Conservation (phyloP, 2,797 vertebrate species). For the Apodemus agrarius region DNA sequence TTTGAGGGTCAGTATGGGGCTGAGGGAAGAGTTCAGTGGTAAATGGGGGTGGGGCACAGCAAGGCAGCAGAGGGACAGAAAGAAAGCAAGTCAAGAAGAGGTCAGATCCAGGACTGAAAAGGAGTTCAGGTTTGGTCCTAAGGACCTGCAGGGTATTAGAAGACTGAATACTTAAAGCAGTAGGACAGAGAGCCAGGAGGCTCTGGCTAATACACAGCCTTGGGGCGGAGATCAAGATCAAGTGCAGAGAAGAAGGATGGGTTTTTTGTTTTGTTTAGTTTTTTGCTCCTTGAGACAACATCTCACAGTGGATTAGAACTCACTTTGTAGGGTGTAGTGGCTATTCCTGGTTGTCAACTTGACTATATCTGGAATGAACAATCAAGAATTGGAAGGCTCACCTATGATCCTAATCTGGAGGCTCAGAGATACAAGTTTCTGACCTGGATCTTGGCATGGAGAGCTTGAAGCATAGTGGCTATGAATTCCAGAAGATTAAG, state of each 20-base stretch:
- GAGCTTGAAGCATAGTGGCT: no score
- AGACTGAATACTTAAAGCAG: background rate
- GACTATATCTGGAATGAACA: no score
- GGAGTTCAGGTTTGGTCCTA: background rate
- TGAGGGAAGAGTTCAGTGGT: background rate
- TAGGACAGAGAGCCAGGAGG: background rate
- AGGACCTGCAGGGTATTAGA: background rate
- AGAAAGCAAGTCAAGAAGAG: background rate
- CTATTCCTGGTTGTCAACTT: no score
- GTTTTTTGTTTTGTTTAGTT: background rate
- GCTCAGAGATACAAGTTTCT: no score
- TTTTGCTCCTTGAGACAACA: background rate
- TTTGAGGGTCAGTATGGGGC: background rate
- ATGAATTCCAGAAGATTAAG: no score
- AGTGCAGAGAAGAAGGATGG: background rate
- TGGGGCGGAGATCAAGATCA: background rate
- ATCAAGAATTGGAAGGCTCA: no score
- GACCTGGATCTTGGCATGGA: no score
- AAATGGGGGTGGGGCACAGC: accelerated
- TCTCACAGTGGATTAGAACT: background rate
- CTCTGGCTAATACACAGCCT: constrained; percentile 1
- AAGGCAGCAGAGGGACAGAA: background rate
- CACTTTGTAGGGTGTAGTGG: background rate
- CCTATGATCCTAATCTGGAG: no score
- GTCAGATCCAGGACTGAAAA: background rate